Evolutionary conservation across 2,797 vertebrate species (phyloP).

Genomic region (Diceros bicornis): DNA sequence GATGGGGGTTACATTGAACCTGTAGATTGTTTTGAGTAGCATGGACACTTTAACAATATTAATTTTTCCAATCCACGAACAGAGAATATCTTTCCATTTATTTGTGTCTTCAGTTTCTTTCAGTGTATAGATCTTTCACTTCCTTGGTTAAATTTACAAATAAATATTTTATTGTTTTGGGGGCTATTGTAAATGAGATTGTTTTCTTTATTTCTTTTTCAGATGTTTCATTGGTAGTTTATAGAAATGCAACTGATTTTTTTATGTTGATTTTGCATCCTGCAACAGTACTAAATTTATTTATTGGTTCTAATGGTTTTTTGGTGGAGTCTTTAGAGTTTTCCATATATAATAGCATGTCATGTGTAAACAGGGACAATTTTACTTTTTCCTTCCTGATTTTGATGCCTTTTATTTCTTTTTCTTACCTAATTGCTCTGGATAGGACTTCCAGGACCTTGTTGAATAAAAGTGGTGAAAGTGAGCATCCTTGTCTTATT

Average conservation of each 20-base stretch:
- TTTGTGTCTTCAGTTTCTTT: background rate
- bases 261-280: background rate
- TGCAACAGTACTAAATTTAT: background rate
- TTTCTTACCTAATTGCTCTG: background rate
- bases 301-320: background rate
- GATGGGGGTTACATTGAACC: too few species aligned
- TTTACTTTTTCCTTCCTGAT: background rate
- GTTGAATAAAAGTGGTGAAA: background rate
- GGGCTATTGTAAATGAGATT: background rate
- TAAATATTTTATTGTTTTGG: background rate
- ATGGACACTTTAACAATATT: too few species aligned
- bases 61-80: too few species aligned
- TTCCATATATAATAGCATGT: too few species aligned
- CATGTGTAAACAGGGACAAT: background rate
- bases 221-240: background rate
- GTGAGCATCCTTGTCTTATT: background rate
- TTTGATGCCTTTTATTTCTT: background rate
- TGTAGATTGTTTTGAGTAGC: too few species aligned
- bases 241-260: background rate
- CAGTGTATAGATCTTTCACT: background rate
- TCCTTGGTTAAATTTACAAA: background rate
- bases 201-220: background rate
- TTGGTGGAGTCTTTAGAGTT: background rate
- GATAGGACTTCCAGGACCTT: background rate
- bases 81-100: background rate